Evolutionary conservation across 2,888 invertebrate species (phyloP).

Genomic region (Chrysina gloriosa): DNA sequence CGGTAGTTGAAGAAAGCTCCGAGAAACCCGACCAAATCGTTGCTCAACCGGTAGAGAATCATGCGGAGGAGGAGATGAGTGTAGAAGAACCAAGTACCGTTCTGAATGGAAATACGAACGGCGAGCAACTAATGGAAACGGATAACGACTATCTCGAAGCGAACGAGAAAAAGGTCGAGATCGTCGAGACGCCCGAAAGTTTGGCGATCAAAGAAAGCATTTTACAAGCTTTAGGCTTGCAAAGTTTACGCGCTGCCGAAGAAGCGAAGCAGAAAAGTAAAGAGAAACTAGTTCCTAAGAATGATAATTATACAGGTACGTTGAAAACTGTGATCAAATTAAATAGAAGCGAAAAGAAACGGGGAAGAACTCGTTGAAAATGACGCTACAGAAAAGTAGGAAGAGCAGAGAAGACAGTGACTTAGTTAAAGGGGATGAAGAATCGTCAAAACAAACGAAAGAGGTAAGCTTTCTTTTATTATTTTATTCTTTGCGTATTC

Average conservation of each 20-base stretch:
- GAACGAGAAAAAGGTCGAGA: conserved; percentile 39
- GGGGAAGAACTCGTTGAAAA: conserved; percentile 78
- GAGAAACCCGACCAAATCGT: conserved; percentile 17
- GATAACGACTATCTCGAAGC: neutral
- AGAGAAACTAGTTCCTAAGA: conserved; percentile 62
- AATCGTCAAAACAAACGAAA: conserved; percentile 68
- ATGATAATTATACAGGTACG: conserved; percentile 77
- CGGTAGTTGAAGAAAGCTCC: conserved; percentile 1
- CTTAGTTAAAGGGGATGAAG: conserved; percentile 69
- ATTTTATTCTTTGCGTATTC: conserved; percentile 8
- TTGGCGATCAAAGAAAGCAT: conserved; percentile 75
- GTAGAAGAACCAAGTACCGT: too few species aligned
- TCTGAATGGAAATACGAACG: conserved; percentile 26
- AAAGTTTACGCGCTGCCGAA: conserved; percentile 80
- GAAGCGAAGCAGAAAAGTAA: conserved; percentile 70
- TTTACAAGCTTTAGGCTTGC: conserved; percentile 78
- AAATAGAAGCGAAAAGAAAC: conserved; percentile 75
- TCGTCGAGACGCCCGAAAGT: conserved; percentile 47
- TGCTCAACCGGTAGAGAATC: too few species aligned
- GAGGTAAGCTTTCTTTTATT: conserved; percentile 70
- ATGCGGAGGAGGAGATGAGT: too few species aligned
- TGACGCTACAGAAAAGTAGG: conserved; percentile 82
- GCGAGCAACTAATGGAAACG: neutral
- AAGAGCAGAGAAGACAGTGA: conserved; percentile 48
- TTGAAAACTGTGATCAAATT: conserved; percentile 87